Evolutionary conservation across 2,888 invertebrate genomes (phyloP).

Genomic region (Capitulum mitella): DNA sequence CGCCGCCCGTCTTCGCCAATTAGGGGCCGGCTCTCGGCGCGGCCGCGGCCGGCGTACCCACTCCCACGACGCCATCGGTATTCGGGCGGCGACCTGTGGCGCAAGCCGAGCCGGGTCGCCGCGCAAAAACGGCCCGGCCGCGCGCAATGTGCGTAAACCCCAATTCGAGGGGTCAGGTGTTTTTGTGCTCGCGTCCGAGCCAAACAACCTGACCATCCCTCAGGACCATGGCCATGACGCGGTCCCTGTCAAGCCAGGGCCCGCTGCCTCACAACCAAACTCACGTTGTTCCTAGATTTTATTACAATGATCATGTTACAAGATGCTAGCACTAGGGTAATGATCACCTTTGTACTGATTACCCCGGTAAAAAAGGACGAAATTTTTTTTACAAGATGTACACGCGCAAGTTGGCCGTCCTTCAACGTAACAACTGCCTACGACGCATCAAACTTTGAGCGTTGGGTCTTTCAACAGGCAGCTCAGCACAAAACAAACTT

Average conservation of each 20-base stretch:
- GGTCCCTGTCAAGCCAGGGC: too few species aligned
- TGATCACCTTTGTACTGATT: constrained; percentile 25
- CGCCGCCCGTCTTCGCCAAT: too few species aligned
- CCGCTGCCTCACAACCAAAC: background rate
- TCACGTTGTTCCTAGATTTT: background rate
- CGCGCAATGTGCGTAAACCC: constrained; percentile 16
- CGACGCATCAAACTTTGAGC: background rate
- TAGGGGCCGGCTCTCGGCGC: too few species aligned
- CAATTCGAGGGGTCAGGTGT: constrained; percentile 13
- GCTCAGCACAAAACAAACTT: constrained; percentile 11
- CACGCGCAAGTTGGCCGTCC: background rate
- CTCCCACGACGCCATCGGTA: too few species aligned
- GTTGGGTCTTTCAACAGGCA: background rate
- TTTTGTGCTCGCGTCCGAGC: background rate
- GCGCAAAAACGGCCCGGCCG: background rate
- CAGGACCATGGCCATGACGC: too few species aligned
- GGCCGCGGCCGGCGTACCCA: too few species aligned
- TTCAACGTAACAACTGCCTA: background rate
- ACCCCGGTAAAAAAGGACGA: constrained; percentile 25
- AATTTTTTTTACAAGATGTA: constrained; percentile 19
- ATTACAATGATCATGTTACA: constrained; percentile 23
- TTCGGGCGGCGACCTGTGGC: background rate
- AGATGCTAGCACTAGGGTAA: constrained; percentile 19
- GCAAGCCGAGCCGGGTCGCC: background rate
- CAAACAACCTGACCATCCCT: too few species aligned